phyloP scores from a whole-genome alignment of 2,113 vertebrate species.

The Pseudorectes ferrugineus region DNA sequence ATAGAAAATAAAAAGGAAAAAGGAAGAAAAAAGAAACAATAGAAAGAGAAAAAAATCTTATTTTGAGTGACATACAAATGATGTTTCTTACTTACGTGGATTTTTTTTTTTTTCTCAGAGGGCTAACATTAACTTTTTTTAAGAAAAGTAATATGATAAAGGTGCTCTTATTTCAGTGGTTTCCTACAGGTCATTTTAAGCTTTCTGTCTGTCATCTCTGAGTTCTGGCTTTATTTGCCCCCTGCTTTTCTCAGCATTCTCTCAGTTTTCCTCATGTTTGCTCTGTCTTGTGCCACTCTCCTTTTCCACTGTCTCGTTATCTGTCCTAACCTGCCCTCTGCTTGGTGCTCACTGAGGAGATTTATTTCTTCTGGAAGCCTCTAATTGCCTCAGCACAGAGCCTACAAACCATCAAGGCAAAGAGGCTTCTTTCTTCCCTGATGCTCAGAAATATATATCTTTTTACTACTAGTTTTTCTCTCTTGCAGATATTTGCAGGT shows the following conservation, averaged over 20 bases:
- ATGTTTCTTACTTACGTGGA: background rate
- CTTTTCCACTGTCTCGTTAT: background rate
- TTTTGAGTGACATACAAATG: background rate
- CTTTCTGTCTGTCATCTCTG: background rate
- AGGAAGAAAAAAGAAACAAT: accelerated
- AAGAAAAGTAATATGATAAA: background rate
- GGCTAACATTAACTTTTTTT: background rate
- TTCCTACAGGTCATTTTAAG: background rate
- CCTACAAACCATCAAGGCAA: background rate
- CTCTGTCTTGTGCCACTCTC: background rate
- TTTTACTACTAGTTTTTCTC: background rate
- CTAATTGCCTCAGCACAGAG: background rate
- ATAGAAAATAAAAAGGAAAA: no score
- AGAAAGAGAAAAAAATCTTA: background rate
- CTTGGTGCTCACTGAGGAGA: background rate
- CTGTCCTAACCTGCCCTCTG: background rate
- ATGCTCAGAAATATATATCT: background rate
- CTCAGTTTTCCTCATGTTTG: background rate
- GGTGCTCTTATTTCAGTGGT: background rate
- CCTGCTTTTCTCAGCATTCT: background rate
- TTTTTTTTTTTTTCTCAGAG: background rate
- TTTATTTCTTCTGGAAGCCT: background rate
- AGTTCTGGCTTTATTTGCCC: background rate
- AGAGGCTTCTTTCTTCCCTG: background rate
- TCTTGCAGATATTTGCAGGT: background rate